Base-by-base conservation (phyloP, 2,888 invertebrate species). In the Aspidiotus destructor region DNA sequence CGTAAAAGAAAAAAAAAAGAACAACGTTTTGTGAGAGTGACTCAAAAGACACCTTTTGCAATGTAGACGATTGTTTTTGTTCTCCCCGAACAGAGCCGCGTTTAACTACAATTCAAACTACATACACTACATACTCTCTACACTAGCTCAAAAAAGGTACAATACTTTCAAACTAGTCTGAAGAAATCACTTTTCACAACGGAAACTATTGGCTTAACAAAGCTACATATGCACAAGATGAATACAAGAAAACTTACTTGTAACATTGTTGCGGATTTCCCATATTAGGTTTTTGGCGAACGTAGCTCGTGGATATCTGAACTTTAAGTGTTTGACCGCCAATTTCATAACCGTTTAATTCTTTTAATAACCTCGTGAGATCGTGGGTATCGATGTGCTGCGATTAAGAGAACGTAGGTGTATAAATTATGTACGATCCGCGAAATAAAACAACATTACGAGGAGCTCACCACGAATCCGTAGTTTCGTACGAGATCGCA, bases 401-500 rank as follows among this genome's bases (percentile, higher is more conserved):
- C 7, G 54, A 54, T n/a, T 13, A 13, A 3, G 6, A 48, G 48
- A 48, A n/a, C n/a, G 48, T 3, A n/a, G n/a, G n/a, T 48, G n/a
- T 3, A 48, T 48, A 48, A n/a, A 13, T n/a, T 11, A n/a, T 48
- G 48, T 48, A 3, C 48, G 48, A 48, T 48, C 6, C 48, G 11
- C 10, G n/a, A 3, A n/a, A 48, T 11, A 48, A 6, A 48, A 48
- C n/a, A 3, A 28, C 5, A 28, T 28, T 28, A 28, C 28, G 28
- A 28, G 48, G 8, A 28, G 75, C 78, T 76, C 73, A 80, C 80
- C 76, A 98, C 95, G 84, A 97, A 97, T 74, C 96, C 97, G 83
- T 94, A 97, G 83, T 95, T 96, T 76, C 94, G 89, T 73, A 96
- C 90, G 78, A 98, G 93, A 84, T 97, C 96, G 81, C 94, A 94